These are phyloP conservation scores for Apodemus sylvaticus DNA, from an alignment of 2,113 vertebrate species.

Conservation along the genomic window DNA sequence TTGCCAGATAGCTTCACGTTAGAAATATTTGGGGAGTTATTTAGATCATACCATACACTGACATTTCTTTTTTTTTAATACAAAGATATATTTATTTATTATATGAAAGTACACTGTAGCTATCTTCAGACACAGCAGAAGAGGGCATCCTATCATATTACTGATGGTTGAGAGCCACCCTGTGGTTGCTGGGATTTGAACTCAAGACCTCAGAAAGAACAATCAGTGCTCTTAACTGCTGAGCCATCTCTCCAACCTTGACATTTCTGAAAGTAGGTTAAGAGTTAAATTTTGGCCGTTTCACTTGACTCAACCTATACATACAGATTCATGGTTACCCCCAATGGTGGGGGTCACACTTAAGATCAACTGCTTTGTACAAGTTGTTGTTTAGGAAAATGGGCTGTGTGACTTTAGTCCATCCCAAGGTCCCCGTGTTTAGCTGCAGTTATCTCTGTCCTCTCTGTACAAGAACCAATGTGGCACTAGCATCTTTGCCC, in stretches of 20 bases:
- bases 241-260: too few relatives aligned
- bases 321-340: not conserved
- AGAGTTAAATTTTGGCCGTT: not conserved
- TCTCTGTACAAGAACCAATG: not conserved
- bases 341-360: not conserved
- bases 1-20: conserved; percentile 27
- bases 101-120: too few relatives aligned
- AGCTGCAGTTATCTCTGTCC: not conserved
- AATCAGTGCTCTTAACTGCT: too few relatives aligned
- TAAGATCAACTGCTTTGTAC: not conserved
- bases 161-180: too few relatives aligned
- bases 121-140: too few relatives aligned
- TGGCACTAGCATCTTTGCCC: not conserved
- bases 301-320: not conserved
- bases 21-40: conserved; percentile 1
- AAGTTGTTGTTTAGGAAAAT: not conserved
- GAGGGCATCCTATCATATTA: too few relatives aligned
- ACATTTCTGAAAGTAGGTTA: not conserved
- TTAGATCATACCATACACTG: not conserved
- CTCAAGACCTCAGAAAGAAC: too few relatives aligned
- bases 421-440: not conserved
- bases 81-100: too few relatives aligned
- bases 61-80: too few relatives aligned
- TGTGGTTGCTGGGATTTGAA: too few relatives aligned
- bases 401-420: not conserved